Conservation (phyloP, 2,888 invertebrate species). For the Cephus sareptanus region DNA sequence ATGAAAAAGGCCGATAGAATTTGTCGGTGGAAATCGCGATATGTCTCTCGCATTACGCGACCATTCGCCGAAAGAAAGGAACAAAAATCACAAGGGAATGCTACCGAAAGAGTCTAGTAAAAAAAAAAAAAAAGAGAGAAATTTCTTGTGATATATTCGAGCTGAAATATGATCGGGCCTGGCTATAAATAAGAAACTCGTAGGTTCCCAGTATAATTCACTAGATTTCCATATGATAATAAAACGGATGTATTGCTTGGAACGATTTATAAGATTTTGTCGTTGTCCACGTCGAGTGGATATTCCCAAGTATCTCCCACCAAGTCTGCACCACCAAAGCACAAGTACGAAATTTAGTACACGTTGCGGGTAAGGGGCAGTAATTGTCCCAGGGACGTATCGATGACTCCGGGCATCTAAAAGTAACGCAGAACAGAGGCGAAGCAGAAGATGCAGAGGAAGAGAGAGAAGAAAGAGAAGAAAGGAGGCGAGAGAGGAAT, state of each 20-base stretch:
- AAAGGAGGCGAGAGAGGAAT: constrained; percentile 13
- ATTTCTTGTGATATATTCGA: constrained; percentile 20
- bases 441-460: too few relatives aligned
- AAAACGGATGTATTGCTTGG: constrained; percentile 45
- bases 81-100: not conserved
- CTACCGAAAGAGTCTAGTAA: not conserved
- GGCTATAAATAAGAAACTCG: constrained; percentile 57
- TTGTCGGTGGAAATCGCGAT: too few relatives aligned
- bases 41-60: too few relatives aligned
- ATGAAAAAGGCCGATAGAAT: too few relatives aligned
- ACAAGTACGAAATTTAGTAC: too few relatives aligned
- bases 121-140: not conserved
- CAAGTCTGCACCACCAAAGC: too few relatives aligned
- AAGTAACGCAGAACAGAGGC: too few relatives aligned
- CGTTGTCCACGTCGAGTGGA: not conserved
- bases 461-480: too few relatives aligned
- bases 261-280: constrained; percentile 28
- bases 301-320: too few relatives aligned
- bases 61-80: not conserved
- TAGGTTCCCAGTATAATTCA: constrained; percentile 57
- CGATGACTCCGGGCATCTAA: too few relatives aligned
- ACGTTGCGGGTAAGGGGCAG: too few relatives aligned
- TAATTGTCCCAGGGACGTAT: too few relatives aligned
- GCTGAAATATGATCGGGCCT: constrained; percentile 49
- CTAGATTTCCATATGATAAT: constrained; percentile 63